Percentiles rank a stretch among this genome's conserved stretches.
phyloP scores from a whole-genome alignment of 2,797 vertebrate species.

The Sebastes hubbsi region DNA sequence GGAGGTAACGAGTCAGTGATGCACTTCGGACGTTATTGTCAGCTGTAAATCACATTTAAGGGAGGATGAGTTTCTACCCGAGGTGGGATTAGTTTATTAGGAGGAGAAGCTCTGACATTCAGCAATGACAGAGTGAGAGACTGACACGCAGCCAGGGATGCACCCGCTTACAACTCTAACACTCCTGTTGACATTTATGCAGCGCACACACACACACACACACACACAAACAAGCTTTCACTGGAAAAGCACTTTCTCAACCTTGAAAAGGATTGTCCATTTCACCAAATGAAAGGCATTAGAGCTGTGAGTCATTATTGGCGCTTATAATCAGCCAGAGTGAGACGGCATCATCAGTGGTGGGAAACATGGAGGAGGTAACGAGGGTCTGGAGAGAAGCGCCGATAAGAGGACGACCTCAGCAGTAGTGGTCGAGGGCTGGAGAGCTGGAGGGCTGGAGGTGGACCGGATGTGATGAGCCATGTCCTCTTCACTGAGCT shows the following conservation, averaged over 20 bases:
- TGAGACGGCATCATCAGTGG: constrained; percentile 16
- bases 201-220: background rate
- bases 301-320: constrained; percentile 50
- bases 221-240: constrained; percentile 5
- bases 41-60: constrained; percentile 67
- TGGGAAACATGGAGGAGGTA: constrained; percentile 9
- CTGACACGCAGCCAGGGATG: background rate
- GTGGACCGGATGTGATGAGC: constrained; percentile 23
- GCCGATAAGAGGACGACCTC: background rate
- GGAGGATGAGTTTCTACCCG: constrained; percentile 37
- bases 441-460: background rate
- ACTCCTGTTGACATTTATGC: constrained; percentile 10
- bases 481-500: background rate
- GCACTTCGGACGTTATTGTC: constrained; percentile 56
- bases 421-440: background rate
- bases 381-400: constrained; percentile 2
- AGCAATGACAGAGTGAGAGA: constrained; percentile 29
- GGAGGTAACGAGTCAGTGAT: constrained; percentile 65
- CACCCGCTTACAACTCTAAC: background rate
- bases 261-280: constrained; percentile 45
- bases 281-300: constrained; percentile 49
- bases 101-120: constrained; percentile 47
- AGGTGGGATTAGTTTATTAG: constrained; percentile 54
- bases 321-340: constrained; percentile 27
- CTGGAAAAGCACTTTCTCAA: constrained; percentile 17